These are phyloP conservation scores for Hyppa rectilinea DNA, from an alignment of 2,888 invertebrate species.

Conservation along the genomic window DNA sequence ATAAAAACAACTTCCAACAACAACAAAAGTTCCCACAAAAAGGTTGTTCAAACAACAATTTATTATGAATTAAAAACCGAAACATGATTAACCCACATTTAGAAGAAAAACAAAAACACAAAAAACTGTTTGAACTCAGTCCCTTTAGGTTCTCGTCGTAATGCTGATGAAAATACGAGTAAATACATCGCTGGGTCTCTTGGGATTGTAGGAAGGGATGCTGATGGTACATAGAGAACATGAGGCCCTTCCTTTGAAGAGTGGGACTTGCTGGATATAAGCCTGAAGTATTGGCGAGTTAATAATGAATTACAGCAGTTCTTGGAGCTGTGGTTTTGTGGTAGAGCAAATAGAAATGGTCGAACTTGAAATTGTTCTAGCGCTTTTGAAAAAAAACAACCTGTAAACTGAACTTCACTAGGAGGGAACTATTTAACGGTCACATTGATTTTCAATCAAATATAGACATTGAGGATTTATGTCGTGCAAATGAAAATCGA, in stretches of 20 bases:
- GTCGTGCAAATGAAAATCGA: not conserved
- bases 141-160: slow-evolving; percentile 16
- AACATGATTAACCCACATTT: not conserved
- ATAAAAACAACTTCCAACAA: not conserved
- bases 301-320: not conserved
- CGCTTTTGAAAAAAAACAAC: not conserved
- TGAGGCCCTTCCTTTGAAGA: slow-evolving; percentile 6
- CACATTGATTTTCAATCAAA: not conserved
- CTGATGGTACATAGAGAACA: slow-evolving; percentile 32
- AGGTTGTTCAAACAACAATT: not conserved
- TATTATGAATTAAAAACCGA: slow-evolving; percentile 23
- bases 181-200: slow-evolving; percentile 23
- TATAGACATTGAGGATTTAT: not conserved
- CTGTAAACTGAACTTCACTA: not conserved
- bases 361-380: not conserved
- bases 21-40: not conserved
- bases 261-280: not conserved
- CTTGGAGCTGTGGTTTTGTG: not conserved
- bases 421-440: not conserved
- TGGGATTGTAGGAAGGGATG: slow-evolving; percentile 18
- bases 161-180: slow-evolving; percentile 55
- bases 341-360: not conserved
- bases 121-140: slow-evolving; percentile 16
- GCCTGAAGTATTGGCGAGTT: not conserved
- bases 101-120: slow-evolving; percentile 8